Percentiles rank a stretch among this genome's conserved stretches.
Conservation (phyloP, 2,797 vertebrate genomes). For the Falco novaeseelandiae region DNA sequence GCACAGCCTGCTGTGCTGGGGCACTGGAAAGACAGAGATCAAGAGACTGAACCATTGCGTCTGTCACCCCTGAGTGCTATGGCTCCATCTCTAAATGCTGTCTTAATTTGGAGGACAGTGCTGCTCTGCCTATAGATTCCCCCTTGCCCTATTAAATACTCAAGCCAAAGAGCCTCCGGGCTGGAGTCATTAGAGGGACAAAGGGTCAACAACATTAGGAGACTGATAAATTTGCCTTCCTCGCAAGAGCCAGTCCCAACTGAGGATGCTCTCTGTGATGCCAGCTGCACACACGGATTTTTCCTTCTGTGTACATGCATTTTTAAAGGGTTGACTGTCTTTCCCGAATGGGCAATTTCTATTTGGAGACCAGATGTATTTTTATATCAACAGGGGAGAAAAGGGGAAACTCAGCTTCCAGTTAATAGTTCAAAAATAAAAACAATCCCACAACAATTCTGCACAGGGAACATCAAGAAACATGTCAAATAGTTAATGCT, state of each 20-base stretch:
- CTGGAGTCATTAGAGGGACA: constrained; percentile 64
- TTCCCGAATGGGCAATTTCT: constrained; percentile 70
- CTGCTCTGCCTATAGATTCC: constrained; percentile 42
- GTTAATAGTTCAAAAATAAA: constrained; percentile 63
- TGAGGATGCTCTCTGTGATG: not conserved
- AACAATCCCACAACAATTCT: constrained; percentile 24
- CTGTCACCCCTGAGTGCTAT: not conserved
- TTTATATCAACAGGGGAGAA: constrained; percentile 64
- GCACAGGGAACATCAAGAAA: constrained; percentile 7
- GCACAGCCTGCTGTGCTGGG: not conserved
- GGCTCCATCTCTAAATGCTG: not conserved
- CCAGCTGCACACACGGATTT: constrained; percentile 72
- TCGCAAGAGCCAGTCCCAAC: not conserved
- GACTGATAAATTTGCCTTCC: constrained; percentile 59
- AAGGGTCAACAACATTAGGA: constrained; percentile 65
- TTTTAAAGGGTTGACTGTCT: constrained; percentile 28
- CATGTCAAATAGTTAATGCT: not conserved
- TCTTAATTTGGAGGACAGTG: not conserved
- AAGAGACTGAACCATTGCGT: not conserved
- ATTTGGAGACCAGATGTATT: constrained; percentile 74
- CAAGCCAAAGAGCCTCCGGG: constrained; percentile 37
- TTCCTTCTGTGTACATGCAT: not conserved
- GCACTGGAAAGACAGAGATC: not conserved
- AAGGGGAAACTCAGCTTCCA: constrained; percentile 58
- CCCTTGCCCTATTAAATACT: constrained; percentile 57